Evolutionary conservation across 2,888 invertebrate genomes (phyloP).

Genomic region (Gasteruption jaculator): DNA sequence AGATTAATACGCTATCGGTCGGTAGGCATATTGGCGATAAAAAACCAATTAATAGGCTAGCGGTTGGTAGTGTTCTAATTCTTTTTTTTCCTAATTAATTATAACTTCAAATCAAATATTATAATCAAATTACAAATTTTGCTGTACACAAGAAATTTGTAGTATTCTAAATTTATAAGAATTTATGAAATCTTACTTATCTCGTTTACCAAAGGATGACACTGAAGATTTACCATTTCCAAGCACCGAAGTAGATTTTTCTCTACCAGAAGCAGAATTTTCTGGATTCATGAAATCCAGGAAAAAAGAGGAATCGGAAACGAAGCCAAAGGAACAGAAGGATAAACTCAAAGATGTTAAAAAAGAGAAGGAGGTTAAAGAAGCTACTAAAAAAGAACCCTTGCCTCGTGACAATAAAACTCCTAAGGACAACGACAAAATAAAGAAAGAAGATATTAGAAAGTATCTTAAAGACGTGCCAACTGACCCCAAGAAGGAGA

Average conservation of each 20-base stretch:
- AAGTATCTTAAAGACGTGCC: slow-evolving; percentile 41
- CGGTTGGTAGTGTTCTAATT: no score
- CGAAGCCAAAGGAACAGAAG: slow-evolving; percentile 40
- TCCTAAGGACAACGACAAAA: slow-evolving; percentile 42
- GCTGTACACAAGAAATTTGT: no score
- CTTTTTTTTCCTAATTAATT: no score
- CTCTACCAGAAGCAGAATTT: slow-evolving; percentile 59
- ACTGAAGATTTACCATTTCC: slow-evolving; percentile 64
- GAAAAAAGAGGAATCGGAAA: slow-evolving; percentile 52
- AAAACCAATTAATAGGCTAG: no score
- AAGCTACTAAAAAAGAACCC: slow-evolving; percentile 39
- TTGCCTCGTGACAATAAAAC: slow-evolving; percentile 38
- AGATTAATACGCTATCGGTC: no score
- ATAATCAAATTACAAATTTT: neutral
- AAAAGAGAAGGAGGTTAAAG: slow-evolving; percentile 46
- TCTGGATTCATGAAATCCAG: slow-evolving; percentile 56
- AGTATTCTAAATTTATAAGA: slow-evolving; percentile 6
- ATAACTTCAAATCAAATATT: neutral
- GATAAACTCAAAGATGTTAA: slow-evolving; percentile 45
- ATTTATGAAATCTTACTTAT: slow-evolving; percentile 7
- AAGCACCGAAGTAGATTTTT: slow-evolving; percentile 57
- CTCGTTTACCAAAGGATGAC: slow-evolving; percentile 54
- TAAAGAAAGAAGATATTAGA: slow-evolving; percentile 46
- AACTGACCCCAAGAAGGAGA: slow-evolving; percentile 45
- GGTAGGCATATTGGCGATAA: no score